phyloP scores from a whole-genome alignment of 1,140 invertebrate species.

The Dufourea novaeangliae region DNA sequence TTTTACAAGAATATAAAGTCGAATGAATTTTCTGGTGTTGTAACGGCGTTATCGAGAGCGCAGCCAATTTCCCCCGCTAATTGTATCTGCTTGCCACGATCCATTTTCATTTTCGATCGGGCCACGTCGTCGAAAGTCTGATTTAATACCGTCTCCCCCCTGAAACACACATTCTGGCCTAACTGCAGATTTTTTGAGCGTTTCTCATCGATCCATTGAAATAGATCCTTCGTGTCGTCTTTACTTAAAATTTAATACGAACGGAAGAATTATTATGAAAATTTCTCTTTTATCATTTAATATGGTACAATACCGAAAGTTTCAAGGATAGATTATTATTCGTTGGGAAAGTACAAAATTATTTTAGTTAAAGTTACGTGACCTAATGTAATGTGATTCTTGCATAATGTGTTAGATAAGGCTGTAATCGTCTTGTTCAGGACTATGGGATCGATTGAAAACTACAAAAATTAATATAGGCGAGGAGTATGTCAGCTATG shows the following conservation, averaged over 20 bases:
- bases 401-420: constrained; percentile 4
- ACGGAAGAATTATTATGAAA: background rate
- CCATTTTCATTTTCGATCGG: constrained; percentile 26
- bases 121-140: background rate
- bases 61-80: constrained; percentile 11
- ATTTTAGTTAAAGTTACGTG: background rate
- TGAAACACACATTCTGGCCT: background rate
- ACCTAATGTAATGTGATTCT: background rate
- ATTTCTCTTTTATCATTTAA: background rate
- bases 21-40: background rate
- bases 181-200: background rate
- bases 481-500: background rate
- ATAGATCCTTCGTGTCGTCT: background rate
- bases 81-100: background rate
- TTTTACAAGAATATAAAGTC: background rate
- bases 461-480: background rate
- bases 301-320: background rate
- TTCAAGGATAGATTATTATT: background rate
- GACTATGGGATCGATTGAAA: background rate
- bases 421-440: background rate
- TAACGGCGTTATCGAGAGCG: background rate
- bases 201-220: background rate
- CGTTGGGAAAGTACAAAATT: background rate
- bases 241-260: background rate
- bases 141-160: background rate